A percentile compares a stretch with the other conserved stretches of the same genome.
These are phyloP conservation scores for Mactromeris polynyma DNA, from an alignment of 2,888 invertebrate genomes.

Conservation along the genomic window DNA sequence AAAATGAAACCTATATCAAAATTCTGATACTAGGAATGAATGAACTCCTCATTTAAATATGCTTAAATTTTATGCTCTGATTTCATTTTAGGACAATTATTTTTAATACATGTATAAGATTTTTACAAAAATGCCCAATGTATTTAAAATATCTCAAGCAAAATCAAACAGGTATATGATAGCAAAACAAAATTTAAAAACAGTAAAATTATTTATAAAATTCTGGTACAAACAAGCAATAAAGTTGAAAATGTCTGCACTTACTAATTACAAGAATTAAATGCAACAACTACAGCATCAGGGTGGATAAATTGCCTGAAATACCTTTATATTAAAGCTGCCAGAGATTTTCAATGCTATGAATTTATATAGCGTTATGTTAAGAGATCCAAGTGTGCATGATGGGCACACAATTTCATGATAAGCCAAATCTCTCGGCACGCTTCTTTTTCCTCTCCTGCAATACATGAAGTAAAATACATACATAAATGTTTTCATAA, in stretches of 20 bases:
- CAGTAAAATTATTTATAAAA: neutral
- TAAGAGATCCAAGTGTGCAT: neutral
- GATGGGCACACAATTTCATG: constrained; percentile 14
- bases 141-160: neutral
- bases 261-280: neutral
- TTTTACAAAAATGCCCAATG: neutral
- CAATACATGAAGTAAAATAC: neutral
- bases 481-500: neutral
- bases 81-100: neutral
- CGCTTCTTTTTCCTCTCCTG: constrained; percentile 77
- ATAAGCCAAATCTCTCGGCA: constrained; percentile 79
- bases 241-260: neutral
- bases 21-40: no score
- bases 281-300: neutral
- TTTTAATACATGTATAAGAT: neutral
- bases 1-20: no score
- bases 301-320: neutral
- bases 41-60: no score
- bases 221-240: neutral
- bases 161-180: neutral
- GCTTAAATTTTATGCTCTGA: no score
- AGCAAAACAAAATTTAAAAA: neutral
- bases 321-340: constrained; percentile 28
- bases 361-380: constrained; percentile 32
- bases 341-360: constrained; percentile 30